Evolutionary conservation across 1,140 invertebrate genomes (phyloP).

Genomic region (Tribolium castaneum): DNA sequence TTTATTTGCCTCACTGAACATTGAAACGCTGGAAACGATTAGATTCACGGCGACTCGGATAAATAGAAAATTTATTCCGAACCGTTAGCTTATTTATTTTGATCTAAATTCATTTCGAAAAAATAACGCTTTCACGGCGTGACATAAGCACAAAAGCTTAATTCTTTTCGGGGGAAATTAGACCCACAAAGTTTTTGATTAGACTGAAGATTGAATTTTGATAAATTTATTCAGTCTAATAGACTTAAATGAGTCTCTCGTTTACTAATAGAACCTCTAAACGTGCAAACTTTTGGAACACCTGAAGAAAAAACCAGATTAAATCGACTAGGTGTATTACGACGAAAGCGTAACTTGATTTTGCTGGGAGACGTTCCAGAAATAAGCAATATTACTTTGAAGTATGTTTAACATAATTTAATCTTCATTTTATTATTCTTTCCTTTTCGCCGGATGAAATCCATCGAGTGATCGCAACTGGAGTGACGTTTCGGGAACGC

Average conservation of each 20-base stretch:
- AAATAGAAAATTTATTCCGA: conserved; percentile 8
- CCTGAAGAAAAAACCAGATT: background rate
- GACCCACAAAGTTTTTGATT: too few species aligned
- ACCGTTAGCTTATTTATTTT: background rate
- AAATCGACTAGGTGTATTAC: background rate
- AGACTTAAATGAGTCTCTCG: background rate
- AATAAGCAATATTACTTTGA: conserved; percentile 21
- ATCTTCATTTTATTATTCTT: background rate
- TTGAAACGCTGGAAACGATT: background rate
- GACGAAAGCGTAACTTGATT: background rate
- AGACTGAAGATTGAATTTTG: too few species aligned
- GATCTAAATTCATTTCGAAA: background rate
- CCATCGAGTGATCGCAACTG: background rate
- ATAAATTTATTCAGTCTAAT: too few species aligned
- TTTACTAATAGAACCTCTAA: background rate
- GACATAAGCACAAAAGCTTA: too few species aligned
- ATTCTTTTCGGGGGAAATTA: too few species aligned
- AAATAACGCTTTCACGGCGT: too few species aligned
- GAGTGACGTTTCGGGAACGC: background rate
- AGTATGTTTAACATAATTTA: conserved; percentile 21
- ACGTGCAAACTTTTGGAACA: background rate
- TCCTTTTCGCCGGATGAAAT: background rate
- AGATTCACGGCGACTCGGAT: background rate
- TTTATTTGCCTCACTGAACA: conserved; percentile 10
- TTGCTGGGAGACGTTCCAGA: background rate